Conservation (phyloP, 1,140 invertebrate species). For the Ditylenchus dipsaci region DNA sequence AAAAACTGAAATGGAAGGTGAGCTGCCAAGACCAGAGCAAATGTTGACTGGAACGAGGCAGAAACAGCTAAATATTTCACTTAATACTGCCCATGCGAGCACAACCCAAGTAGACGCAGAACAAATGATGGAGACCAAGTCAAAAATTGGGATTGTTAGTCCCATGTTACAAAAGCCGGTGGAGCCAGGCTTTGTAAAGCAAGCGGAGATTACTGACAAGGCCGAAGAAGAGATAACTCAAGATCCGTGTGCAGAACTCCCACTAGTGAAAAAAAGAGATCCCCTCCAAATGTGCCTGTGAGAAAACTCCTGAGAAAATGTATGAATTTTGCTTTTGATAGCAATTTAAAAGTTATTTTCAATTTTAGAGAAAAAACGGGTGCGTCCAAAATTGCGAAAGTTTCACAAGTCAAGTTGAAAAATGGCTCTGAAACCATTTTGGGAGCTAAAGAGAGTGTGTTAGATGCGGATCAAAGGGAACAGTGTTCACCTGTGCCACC, state of each 20-base stretch:
- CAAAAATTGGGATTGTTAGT: background rate
- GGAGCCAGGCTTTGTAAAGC: background rate
- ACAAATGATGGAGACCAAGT: background rate
- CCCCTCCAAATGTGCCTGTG: background rate
- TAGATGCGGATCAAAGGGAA: too few species aligned
- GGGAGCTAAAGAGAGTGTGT: too few species aligned
- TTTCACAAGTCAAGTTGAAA: too few species aligned
- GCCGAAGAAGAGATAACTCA: background rate
- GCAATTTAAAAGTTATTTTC: background rate
- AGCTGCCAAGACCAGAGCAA: background rate
- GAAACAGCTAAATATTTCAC: background rate
- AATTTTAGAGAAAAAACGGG: background rate
- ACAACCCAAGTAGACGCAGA: background rate
- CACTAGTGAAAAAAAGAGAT: background rate
- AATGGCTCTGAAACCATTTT: too few species aligned
- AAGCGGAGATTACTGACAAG: background rate
- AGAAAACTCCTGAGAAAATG: background rate
- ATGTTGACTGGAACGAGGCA: background rate
- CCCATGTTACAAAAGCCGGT: slow-evolving; percentile 5
- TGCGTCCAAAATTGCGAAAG: too few species aligned
- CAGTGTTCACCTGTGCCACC: too few species aligned
- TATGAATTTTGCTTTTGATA: background rate
- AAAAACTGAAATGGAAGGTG: background rate
- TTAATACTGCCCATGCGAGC: background rate
- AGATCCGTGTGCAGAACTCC: background rate